phyloP scores from a whole-genome alignment of 2,888 invertebrate species.

The Dione juno region DNA sequence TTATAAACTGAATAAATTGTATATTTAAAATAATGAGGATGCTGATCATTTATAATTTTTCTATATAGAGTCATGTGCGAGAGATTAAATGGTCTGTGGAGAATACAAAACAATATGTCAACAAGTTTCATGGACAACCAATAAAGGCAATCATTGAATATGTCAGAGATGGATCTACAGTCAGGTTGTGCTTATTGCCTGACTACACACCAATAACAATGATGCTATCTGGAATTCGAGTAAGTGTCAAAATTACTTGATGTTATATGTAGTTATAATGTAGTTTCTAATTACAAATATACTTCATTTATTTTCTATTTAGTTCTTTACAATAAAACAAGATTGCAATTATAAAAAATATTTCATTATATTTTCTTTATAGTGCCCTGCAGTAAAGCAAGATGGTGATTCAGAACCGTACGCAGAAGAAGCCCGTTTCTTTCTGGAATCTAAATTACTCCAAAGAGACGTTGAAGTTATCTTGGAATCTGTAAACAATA shows the following conservation, averaged over 20 bases:
- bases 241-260: slow-evolving; percentile 63
- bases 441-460: slow-evolving; percentile 94
- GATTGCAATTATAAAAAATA: not conserved
- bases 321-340: no score
- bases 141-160: slow-evolving; percentile 97
- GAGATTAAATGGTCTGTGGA: slow-evolving; percentile 95
- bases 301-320: no score
- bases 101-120: slow-evolving; percentile 87
- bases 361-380: slow-evolving; percentile 26
- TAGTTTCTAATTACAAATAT: slow-evolving; percentile 6
- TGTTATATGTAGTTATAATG: slow-evolving; percentile 17
- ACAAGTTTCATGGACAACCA: slow-evolving; percentile 92
- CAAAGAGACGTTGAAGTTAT: slow-evolving; percentile 95
- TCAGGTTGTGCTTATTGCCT: slow-evolving; percentile 95
- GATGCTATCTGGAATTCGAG: slow-evolving; percentile 97
- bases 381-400: slow-evolving; percentile 92
- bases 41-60: slow-evolving; percentile 2
- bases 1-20: not conserved
- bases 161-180: slow-evolving; percentile 98
- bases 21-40: not conserved
- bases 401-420: slow-evolving; percentile 88
- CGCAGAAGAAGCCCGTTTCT: slow-evolving; percentile 95
- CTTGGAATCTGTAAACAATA: slow-evolving; percentile 95
- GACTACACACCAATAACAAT: slow-evolving; percentile 95
- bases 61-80: slow-evolving; percentile 87